phyloP scores from a whole-genome alignment of 2,797 vertebrate species.

The Eidolon dupreanum region DNA sequence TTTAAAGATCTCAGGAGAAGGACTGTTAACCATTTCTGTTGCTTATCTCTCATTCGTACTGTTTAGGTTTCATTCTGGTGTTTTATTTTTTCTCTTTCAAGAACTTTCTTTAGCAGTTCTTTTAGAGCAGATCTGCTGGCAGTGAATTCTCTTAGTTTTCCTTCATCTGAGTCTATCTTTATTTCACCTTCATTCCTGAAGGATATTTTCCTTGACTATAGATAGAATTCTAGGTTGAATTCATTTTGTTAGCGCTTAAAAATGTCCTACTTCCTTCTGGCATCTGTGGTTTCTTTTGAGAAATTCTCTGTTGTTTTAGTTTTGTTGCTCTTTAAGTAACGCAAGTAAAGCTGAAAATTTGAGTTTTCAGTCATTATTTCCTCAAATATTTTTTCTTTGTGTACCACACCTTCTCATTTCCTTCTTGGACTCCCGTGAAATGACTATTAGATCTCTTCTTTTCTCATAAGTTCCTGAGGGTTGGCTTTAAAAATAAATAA shows the following conservation, averaged over 20 bases:
- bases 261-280: not conserved
- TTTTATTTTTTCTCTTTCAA: not conserved
- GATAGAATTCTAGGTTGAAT: not conserved
- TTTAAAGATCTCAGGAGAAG: not conserved
- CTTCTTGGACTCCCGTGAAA: not conserved
- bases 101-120: conserved; percentile 20
- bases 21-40: not conserved
- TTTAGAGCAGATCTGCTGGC: not conserved
- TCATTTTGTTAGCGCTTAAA: conserved; percentile 14
- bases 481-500: too few relatives aligned
- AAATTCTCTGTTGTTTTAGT: not conserved
- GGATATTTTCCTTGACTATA: not conserved
- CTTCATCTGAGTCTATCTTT: not conserved
- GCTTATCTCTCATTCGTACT: not conserved
- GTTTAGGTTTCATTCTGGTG: not conserved
- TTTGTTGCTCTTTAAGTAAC: not conserved
- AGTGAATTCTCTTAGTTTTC: conserved; percentile 16
- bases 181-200: not conserved
- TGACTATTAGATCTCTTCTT: not conserved
- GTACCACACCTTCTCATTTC: not conserved
- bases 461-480: not conserved
- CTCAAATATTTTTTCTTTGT: not conserved
- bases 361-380: conserved; percentile 32
- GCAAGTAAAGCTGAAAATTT: not conserved
- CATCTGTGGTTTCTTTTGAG: conserved; percentile 15